Base-by-base conservation (phyloP, 1,140 invertebrate genomes). In the Pomacea maculata region DNA sequence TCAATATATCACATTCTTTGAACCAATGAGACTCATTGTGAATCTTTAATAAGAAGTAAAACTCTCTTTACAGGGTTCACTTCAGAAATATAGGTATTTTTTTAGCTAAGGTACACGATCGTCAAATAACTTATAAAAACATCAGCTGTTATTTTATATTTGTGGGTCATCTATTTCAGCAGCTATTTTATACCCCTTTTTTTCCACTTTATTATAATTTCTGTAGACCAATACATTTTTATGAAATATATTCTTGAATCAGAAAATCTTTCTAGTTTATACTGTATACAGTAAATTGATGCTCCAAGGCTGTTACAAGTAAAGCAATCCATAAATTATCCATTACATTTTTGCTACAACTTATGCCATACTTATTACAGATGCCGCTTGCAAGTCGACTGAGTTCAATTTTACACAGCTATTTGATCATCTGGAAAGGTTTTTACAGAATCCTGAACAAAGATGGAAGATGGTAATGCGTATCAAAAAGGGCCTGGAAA, bases 401-500 rank as follows among this genome's bases (percentile, higher is more conserved):
- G 88, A 87, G 71, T 88, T 91, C 88, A 90, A 84, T 15, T 91
- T 91, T 76, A 87, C 88, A 79, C 85, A 91, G 79, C 81, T 91
- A 15, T 91, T 88, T 86, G 88, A 90, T 72, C 89, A 91, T 83
- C 82, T 91, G 7, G 85, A 80, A n/a, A 83, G 80, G 15, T 91
- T 87, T 79, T 85, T 89, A n/a, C 80, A 82, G 34, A 88, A 88
- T 78, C 85, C 83, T 25, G 89, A 91, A 76, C 85, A 87, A 76
- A 79, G 90, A 72, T 91, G 90, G 90, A 89, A 89, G 76, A 87
- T 87, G 61, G 89, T 88, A 74, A 90, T 90, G 85, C 82, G 90
- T 14, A 88, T 91, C 14, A 91, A 91, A 81, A 79, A 90, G 25
- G 88, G 87, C 15, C 80, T 91, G 12, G 55, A 82, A 9, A 86